A percentile compares a stretch with the other conserved stretches of the same genome.
Conservation (phyloP, 2,113 vertebrate genomes). For the Oreochromis aureus region DNA sequence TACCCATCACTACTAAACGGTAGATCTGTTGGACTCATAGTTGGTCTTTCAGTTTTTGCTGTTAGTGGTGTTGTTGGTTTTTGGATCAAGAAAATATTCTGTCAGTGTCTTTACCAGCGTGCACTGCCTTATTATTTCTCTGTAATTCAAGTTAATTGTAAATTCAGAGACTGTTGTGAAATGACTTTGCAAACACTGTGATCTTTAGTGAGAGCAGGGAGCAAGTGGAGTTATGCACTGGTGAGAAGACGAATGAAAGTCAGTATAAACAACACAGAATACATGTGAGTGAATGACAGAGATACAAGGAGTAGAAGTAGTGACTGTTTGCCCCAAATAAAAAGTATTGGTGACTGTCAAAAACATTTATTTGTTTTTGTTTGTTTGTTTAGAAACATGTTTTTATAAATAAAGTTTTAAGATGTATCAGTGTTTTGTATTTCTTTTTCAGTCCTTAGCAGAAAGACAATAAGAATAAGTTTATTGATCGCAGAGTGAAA, state of each 20-base stretch:
- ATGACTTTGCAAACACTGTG: background rate
- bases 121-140: too few relatives aligned
- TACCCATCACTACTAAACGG: too few relatives aligned
- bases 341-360: accelerated
- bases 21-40: too few relatives aligned
- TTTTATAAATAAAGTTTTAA: background rate
- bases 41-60: too few relatives aligned
- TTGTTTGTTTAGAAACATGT: background rate
- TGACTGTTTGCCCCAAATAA: background rate
- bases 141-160: too few relatives aligned
- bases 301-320: background rate
- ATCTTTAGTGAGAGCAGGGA: accelerated
- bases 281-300: background rate
- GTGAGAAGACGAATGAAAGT: accelerated
- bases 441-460: accelerated
- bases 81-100: too few relatives aligned
- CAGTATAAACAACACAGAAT: background rate
- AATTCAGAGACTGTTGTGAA: accelerated
- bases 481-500: background rate
- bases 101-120: too few relatives aligned
- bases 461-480: accelerated
- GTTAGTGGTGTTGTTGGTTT: too few relatives aligned
- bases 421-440: background rate
- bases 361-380: background rate
- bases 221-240: background rate